Conservation (phyloP, 2,797 vertebrate genomes). For the Hydrophis major region DNA sequence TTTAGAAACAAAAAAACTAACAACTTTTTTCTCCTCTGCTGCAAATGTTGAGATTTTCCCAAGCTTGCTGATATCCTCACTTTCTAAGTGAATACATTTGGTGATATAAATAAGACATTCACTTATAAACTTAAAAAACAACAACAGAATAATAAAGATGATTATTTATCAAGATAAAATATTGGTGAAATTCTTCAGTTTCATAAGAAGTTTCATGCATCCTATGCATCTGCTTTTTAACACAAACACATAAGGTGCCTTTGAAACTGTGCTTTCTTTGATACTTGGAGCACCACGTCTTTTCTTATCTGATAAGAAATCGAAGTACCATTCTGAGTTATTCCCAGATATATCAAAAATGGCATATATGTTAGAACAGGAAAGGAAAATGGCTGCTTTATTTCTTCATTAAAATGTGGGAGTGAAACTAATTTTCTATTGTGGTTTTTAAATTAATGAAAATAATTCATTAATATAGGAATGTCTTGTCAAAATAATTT, state of each 20-base stretch:
- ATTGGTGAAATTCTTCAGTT: background rate
- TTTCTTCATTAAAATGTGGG: constrained; percentile 76
- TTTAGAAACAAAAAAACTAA: background rate
- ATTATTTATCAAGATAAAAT: background rate
- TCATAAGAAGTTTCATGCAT: background rate
- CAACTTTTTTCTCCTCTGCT: background rate
- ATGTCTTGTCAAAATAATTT: constrained; percentile 66
- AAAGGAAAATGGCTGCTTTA: constrained; percentile 75
- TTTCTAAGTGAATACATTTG: background rate
- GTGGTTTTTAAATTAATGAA: constrained; percentile 70
- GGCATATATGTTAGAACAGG: constrained; percentile 49
- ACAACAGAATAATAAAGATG: background rate
- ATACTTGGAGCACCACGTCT: background rate
- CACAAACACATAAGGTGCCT: background rate
- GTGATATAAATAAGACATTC: background rate
- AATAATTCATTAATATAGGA: constrained; percentile 73
- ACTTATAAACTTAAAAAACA: too few species aligned
- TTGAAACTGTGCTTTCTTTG: background rate
- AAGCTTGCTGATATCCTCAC: background rate
- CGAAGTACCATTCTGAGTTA: background rate
- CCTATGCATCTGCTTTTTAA: background rate
- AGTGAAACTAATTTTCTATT: constrained; percentile 74
- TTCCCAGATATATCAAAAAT: background rate
- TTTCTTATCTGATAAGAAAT: background rate
- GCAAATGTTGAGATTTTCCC: background rate